phyloP scores from a whole-genome alignment of 2,797 vertebrate genomes.

The Phyllotis vaccarum region DNA sequence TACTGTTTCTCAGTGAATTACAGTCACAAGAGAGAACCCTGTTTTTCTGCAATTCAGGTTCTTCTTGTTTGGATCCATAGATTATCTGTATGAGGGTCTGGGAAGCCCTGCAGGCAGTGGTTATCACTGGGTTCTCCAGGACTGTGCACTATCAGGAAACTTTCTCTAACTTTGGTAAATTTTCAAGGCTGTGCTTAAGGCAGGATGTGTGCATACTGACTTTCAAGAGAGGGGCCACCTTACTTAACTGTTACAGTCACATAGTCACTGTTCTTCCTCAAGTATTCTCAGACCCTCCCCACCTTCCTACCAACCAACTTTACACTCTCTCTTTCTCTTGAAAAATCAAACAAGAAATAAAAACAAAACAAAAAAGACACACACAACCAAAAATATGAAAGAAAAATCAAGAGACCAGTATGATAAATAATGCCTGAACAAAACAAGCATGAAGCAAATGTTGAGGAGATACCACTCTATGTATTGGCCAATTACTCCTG shows the following conservation, averaged over 20 bases:
- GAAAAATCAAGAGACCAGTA: too few relatives aligned
- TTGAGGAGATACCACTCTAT: background rate
- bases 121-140: background rate
- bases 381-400: too few relatives aligned
- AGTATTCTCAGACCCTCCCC: background rate
- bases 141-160: background rate
- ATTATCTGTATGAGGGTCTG: slow-evolving; percentile 32
- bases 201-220: background rate
- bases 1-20: background rate
- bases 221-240: background rate
- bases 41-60: slow-evolving; percentile 43
- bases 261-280: background rate
- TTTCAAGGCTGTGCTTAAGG: slow-evolving; percentile 28
- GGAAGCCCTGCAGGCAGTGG: background rate
- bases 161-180: slow-evolving; percentile 43
- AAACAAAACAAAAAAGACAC: background rate
- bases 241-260: background rate
- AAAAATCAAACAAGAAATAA: background rate
- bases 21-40: background rate
- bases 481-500: background rate
- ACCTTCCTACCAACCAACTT: background rate
- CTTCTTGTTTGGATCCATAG: slow-evolving; percentile 40
- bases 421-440: background rate
- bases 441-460: background rate
- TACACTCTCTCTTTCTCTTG: background rate